Conservation (phyloP, 1,140 invertebrate genomes). For the Copidosoma floridanum region DNA sequence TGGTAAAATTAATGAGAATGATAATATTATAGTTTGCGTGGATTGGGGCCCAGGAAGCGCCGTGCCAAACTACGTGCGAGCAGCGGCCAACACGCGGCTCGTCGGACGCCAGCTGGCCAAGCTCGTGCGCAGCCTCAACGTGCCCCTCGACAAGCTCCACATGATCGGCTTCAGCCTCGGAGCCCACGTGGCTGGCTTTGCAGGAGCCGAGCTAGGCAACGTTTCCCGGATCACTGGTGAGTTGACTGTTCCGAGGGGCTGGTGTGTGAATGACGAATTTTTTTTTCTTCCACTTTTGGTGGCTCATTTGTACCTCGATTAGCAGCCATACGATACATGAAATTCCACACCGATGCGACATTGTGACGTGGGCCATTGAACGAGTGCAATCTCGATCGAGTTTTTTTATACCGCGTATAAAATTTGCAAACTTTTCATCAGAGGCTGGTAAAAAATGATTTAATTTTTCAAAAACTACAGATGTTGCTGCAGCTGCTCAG, state of each 20-base stretch:
- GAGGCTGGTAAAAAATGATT: no score
- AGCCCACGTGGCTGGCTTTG: conserved; percentile 91
- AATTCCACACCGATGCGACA: no score
- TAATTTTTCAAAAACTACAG: no score
- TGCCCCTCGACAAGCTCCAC: conserved; percentile 71
- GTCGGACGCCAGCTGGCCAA: conserved; percentile 88
- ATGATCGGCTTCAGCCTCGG: conserved; percentile 89
- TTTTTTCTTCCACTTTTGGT: no score
- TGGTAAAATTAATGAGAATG: no score
- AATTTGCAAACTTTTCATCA: no score
- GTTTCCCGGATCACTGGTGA: conserved; percentile 82
- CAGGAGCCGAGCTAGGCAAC: conserved; percentile 81
- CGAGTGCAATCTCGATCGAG: no score
- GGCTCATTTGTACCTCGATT: no score
- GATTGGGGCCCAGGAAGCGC: conserved; percentile 91
- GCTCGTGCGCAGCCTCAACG: conserved; percentile 59
- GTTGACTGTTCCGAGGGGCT: not conserved
- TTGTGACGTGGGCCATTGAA: no score
- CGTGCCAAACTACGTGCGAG: conserved; percentile 89
- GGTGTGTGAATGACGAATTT: not conserved
- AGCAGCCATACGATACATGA: no score
- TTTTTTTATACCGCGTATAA: no score
- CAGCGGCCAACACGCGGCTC: conserved; percentile 87
- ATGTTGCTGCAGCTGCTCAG: no score
- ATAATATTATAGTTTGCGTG: conserved; percentile 85